These are phyloP conservation scores for Punctoribates punctum DNA, from an alignment of 2,888 invertebrate genomes.

Conservation along the genomic window DNA sequence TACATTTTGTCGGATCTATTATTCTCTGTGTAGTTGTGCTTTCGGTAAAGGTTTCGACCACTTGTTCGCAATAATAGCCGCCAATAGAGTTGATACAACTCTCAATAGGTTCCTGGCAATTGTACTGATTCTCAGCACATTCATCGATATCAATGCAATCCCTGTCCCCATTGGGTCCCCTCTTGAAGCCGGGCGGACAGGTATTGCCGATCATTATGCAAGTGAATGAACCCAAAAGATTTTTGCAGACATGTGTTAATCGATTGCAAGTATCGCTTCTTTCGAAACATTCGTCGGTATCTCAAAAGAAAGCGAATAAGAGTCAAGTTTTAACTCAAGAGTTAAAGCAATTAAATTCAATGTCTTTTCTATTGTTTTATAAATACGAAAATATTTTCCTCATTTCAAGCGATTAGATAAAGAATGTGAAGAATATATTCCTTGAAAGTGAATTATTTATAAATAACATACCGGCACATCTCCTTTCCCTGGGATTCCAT, in stretches of 20 bases:
- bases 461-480: slow-evolving; percentile 52
- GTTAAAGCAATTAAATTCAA: not conserved
- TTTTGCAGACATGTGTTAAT: slow-evolving; percentile 34
- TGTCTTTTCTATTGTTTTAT: not conserved
- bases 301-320: slow-evolving; percentile 44
- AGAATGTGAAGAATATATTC: not conserved
- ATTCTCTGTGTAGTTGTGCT: slow-evolving; percentile 44
- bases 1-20: slow-evolving; percentile 12
- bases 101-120: slow-evolving; percentile 62
- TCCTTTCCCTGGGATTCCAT: slow-evolving; percentile 41
- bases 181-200: slow-evolving; percentile 30
- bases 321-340: not conserved
- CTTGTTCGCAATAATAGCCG: slow-evolving; percentile 57
- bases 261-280: slow-evolving; percentile 54
- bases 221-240: slow-evolving; percentile 38
- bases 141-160: slow-evolving; percentile 53
- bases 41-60: slow-evolving; percentile 52
- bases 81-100: slow-evolving; percentile 61
- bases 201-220: slow-evolving; percentile 36
- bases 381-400: not conserved
- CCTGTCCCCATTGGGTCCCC: not conserved
- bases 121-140: slow-evolving; percentile 56
- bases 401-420: slow-evolving; percentile 1
- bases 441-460: not conserved
- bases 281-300: slow-evolving; percentile 55